Conservation (phyloP, 2,888 invertebrate genomes). For the Eupithecia subfuscata region DNA sequence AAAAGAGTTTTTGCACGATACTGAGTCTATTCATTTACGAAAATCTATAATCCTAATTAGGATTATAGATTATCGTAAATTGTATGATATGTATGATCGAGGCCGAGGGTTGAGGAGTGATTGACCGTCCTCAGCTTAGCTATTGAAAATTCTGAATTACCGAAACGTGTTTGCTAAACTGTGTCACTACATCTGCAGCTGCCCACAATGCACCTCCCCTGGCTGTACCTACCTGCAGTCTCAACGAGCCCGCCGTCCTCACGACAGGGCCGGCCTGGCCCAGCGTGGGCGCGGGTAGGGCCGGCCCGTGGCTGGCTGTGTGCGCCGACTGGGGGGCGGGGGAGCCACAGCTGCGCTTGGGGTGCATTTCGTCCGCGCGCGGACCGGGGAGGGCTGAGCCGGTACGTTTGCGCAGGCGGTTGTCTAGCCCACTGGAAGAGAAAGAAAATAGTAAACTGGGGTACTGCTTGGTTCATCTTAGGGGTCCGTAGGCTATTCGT, state of each 20-base stretch:
- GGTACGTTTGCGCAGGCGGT: conserved; percentile 70
- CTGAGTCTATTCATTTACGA: too few relatives aligned
- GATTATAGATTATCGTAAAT: too few relatives aligned
- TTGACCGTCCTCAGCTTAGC: too few relatives aligned
- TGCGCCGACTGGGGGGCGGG: conserved; percentile 20
- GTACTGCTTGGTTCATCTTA: too few relatives aligned
- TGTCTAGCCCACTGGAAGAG: conserved; percentile 64
- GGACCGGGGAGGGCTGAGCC: conserved; percentile 69
- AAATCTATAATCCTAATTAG: too few relatives aligned
- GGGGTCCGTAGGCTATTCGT: background rate
- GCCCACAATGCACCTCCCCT: background rate
- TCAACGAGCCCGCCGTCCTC: conserved; percentile 70
- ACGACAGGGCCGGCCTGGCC: conserved; percentile 76
- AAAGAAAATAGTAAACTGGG: background rate
- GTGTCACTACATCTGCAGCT: too few relatives aligned
- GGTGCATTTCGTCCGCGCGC: conserved; percentile 57
- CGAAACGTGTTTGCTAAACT: too few relatives aligned
- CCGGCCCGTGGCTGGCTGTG: conserved; percentile 34
- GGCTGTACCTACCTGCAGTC: conserved; percentile 70
- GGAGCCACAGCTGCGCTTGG: conserved; percentile 44
- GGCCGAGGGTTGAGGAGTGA: too few relatives aligned
- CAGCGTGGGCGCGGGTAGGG: conserved; percentile 57
- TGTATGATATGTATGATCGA: too few relatives aligned
- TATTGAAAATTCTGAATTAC: too few relatives aligned
- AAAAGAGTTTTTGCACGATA: too few relatives aligned